These are phyloP conservation scores for Hemibagrus guttatus DNA, from an alignment of 2,797 vertebrate species.

Conservation along the genomic window DNA sequence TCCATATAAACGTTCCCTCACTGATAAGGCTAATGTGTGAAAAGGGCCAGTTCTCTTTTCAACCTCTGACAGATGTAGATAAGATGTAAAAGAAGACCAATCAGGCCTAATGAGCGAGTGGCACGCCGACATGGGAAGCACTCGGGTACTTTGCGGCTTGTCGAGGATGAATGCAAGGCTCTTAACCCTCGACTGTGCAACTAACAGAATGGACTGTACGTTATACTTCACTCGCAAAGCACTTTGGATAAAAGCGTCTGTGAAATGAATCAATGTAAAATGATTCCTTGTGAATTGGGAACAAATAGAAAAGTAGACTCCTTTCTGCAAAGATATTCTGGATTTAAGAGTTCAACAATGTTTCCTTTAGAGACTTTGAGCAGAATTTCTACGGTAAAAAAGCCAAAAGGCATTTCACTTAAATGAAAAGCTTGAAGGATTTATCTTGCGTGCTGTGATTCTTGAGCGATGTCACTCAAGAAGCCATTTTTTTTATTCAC, in stretches of 20 bases:
- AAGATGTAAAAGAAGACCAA: constrained; percentile 45
- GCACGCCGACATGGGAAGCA: constrained; percentile 14
- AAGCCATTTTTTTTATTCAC: neutral
- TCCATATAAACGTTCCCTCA: constrained; percentile 49
- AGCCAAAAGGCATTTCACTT: neutral
- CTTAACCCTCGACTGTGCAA: constrained; percentile 21
- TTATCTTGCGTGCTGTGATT: neutral
- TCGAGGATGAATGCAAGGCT: constrained; percentile 12
- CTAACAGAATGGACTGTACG: constrained; percentile 7
- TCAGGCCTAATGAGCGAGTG: constrained; percentile 30
- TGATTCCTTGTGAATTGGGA: neutral
- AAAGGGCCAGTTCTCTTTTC: constrained; percentile 43
- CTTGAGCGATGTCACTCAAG: neutral
- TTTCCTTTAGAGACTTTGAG: neutral
- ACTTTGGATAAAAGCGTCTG: constrained; percentile 23
- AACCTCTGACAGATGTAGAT: constrained; percentile 38
- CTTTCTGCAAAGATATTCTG: neutral
- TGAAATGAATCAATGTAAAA: constrained; percentile 10
- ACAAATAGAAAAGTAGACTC: neutral
- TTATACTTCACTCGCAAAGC: constrained; percentile 5
- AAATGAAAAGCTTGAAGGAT: neutral
- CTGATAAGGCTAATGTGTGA: constrained; percentile 50
- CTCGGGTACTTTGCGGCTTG: constrained; percentile 28
- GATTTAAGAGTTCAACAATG: neutral
- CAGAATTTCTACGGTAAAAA: neutral